A percentile compares a stretch with the other conserved stretches of the same genome.
Conservation (phyloP, 2,888 invertebrate genomes). For the Holacanthella duospinosa region DNA sequence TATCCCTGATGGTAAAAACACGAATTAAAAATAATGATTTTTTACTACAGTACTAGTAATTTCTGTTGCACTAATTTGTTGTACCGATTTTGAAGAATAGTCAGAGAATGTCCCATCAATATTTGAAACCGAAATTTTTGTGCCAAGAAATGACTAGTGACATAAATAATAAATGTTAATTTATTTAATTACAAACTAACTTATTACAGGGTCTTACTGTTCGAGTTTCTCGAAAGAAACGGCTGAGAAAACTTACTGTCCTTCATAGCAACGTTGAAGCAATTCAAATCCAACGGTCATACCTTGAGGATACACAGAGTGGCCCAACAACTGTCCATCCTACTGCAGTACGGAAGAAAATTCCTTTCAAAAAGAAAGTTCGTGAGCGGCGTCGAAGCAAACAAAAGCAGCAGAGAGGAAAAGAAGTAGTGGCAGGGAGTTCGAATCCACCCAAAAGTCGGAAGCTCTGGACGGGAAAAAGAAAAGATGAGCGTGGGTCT, state of each 20-base stretch:
- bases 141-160: too few species aligned
- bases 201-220: slow-evolving; percentile 33
- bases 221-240: slow-evolving; percentile 39
- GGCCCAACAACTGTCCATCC: slow-evolving; percentile 65
- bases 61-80: too few species aligned
- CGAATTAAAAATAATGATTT: too few species aligned
- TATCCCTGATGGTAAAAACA: slow-evolving; percentile 66
- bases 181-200: too few species aligned
- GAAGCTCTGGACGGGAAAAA: background rate
- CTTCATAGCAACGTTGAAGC: slow-evolving; percentile 83
- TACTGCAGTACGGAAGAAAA: slow-evolving; percentile 69
- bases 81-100: background rate
- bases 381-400: slow-evolving; percentile 39
- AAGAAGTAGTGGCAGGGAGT: slow-evolving; percentile 5
- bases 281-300: slow-evolving; percentile 66
- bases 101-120: background rate
- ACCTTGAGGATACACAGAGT: slow-evolving; percentile 48
- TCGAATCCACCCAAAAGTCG: background rate
- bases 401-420: slow-evolving; percentile 8
- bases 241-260: slow-evolving; percentile 75
- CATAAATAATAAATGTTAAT: too few species aligned
- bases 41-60: too few species aligned
- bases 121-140: too few species aligned
- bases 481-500: slow-evolving; percentile 5
- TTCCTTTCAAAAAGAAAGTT: slow-evolving; percentile 77